Evolutionary conservation across 2,888 invertebrate genomes (phyloP), one percentile per base, ranked within the genome.

Genomic region (Baronia brevicornis): DNA sequence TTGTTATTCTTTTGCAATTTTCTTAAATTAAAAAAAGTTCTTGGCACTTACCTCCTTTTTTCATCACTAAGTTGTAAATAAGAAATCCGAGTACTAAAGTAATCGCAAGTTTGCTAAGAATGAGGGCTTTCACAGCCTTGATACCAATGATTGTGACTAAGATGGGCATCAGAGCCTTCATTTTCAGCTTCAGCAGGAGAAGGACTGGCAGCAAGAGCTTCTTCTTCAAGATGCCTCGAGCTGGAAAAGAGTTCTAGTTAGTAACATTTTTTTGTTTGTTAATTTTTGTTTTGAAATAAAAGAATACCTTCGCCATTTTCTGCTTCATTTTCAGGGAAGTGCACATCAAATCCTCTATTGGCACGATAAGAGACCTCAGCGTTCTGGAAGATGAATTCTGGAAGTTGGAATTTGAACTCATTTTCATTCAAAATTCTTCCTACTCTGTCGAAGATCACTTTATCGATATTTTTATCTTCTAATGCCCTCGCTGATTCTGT

Each of bases 141-240:
- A 94, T 77, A 43, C 93, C 91, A 60, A 94, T 89, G 54, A 94
- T 75, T 23, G 90, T 88, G 14, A 94, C 88, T 49, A 94, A 86
- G 54, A 95, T 91, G 18, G 94, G 95, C 89, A 92, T 91, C 41
- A 95, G 69, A 11, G 92, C 90, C 72, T 95, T 94, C 86, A 94
- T 84, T 74, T 94, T 94, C 57, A 95, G 71, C 73, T 95, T 95
- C 53, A 95, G 75, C 28, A 94, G 86, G 47, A 95, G 79, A 48
- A 94, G 77, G 41, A 94, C 86, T 7, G 94, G 94, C 58, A 94
- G 79, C 43, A 94, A 84, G 26, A 94, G 87, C 68, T 94, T 94
- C 84, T 94, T 93, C 86, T 94, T 93, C 56, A 93, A 84, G 66
- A 91, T 84, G 53, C 91, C 92, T 43, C 93, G 90, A 53, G 91